Base-by-base conservation (phyloP, 2,888 invertebrate genomes). In the Heterodera filipjevi region DNA sequence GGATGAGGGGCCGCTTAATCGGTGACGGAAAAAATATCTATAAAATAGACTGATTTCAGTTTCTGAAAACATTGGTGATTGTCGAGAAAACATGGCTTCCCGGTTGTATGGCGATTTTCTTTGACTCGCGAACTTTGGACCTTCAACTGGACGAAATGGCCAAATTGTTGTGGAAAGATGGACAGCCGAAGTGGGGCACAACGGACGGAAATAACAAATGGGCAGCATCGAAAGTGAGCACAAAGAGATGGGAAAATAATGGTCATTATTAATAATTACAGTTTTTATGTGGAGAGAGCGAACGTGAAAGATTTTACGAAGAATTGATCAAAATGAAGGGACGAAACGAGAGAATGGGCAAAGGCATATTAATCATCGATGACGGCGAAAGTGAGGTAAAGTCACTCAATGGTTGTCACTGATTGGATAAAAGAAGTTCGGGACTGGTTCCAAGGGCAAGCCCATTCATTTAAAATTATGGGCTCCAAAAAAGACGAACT, bases 51-150 rank as follows among this genome's bases (percentile, higher is more conserved):
- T 3, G 8, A 10, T 73, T 73, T 8, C 27, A 73, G 73, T 73
- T 73, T 27, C 49, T 46, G 12, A 49, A 73, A 27, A 46, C 73
- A 16, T 39, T 39, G 59, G 27, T 73, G n/a, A n/a, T 73, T 73
- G 49, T 73, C 35, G 73, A 73, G 64, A 35, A 44, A 35, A 73
- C 46, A 14, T 73, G 73, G 73, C 44, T 22, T 49, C 59, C 35
- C 2, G 73, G 49, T 5, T 73, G 73, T n/a, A 12, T 73, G n/a
- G 27, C 64, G 14, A 49, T 49, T 14, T 73, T 73, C 27, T 73
- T 73, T 14, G 73, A 73, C 27, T 73, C 73, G n/a, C 73, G 73
- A 19, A 73, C 73, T 64, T 64, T 73, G 33, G 64, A 49, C 39
- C 12, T 64, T 14, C 27, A 73, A 27, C 27, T 35, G 16, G 35